Conservation (phyloP, 1,140 invertebrate species). For the Macrocentrus cingulum region DNA sequence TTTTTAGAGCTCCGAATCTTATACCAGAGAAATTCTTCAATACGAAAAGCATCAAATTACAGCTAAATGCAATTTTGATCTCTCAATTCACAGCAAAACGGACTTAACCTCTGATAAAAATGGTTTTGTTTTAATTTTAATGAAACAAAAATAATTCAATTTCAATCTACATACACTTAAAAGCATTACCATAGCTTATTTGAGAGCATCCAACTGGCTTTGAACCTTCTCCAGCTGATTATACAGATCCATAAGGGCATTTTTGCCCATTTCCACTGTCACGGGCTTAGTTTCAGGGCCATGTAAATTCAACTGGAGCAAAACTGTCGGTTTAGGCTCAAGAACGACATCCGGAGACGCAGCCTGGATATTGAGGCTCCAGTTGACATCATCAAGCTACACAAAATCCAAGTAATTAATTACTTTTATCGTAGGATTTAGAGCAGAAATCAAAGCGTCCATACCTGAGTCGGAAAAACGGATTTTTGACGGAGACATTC, state of each 20-base stretch:
- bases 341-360: constrained; percentile 43
- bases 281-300: constrained; percentile 33
- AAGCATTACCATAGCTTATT: constrained; percentile 33
- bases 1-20: no score
- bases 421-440: not conserved
- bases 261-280: constrained; percentile 47
- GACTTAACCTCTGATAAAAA: no score
- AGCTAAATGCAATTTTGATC: no score
- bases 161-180: constrained; percentile 16
- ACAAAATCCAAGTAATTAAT: constrained; percentile 8
- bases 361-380: constrained; percentile 47
- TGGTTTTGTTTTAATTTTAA: no score
- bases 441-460: not conserved
- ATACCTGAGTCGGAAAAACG: constrained; percentile 48
- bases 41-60: no score
- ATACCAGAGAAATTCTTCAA: no score
- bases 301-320: constrained; percentile 44
- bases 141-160: no score
- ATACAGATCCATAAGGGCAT: constrained; percentile 44
- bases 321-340: constrained; percentile 39
- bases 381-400: constrained; percentile 46
- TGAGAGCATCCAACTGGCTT: constrained; percentile 46
- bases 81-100: no score
- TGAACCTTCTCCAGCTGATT: constrained; percentile 50
- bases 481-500: constrained; percentile 41